Evolutionary conservation across 1,140 invertebrate species (phyloP), one percentile per base, ranked within the genome.

Genomic region (Lepidurus couesii): DNA sequence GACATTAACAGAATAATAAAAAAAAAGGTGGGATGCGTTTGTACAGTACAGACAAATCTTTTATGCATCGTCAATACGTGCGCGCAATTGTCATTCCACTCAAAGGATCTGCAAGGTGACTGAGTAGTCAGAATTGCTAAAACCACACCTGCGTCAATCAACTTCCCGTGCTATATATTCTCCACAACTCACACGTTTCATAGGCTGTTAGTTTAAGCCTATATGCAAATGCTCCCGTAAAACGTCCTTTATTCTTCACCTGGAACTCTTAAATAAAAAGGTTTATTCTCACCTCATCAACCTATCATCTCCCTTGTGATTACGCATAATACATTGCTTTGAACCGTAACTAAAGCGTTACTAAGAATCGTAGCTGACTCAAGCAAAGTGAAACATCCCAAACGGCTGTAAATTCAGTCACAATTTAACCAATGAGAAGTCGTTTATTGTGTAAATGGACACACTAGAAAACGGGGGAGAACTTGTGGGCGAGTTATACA

Each of bases 401-500:
- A 34, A 34, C 34, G 34, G 34, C 34, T 34, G 34, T 34, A 34
- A 34, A 34, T 34, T 34, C 34, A 34, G 2, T 65, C 6, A 65
- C n/a, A 65, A 65, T 11, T 1, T 13, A 65, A n/a, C 21, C 9
- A 65, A 65, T 65, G 53, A 65, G 21, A 65, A 65, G 16, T 65
- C 53, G 16, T 65, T 21, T 65, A 65, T 65, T 65, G 53, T 65
- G 21, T 65, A 65, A 13, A 21, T 65, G 21, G 21, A 65, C 53
- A 65, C 53, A 21, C 21, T 65, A n/a, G 16, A 65, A 65, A 65
- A 65, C 21, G 53, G 16, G 53, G 34, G 34, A 34, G 53, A 65
- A 65, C 53, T 65, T 65, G 53, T 65, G 53, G 53, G 53, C 53
- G 53, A 65, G 53, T 65, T 65, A n/a, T 5, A 65, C 53, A 65